A percentile compares a stretch with the other conserved stretches of the same genome.
Conservation (phyloP, 2,888 invertebrate species). For the Ormyrus pomaceus region DNA sequence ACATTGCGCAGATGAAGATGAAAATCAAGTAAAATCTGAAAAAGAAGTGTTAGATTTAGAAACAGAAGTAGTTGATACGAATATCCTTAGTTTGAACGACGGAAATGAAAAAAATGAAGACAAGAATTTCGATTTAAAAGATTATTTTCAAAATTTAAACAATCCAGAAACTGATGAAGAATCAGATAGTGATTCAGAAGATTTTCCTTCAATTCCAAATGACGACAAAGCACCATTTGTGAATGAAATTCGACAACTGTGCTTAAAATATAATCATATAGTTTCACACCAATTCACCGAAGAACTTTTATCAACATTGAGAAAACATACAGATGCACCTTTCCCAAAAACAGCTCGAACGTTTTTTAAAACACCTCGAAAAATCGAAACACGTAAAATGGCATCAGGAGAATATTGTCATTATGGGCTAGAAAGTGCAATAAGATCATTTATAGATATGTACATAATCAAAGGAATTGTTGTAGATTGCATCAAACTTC, state of each 20-base stretch:
- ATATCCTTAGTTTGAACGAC: too few species aligned
- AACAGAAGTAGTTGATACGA: too few species aligned
- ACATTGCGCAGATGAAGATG: not conserved
- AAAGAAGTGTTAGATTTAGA: not conserved
- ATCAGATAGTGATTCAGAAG: too few species aligned
- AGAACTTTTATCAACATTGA: not conserved
- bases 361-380: conserved; percentile 18
- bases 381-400: not conserved
- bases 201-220: too few species aligned
- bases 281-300: not conserved
- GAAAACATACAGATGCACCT: not conserved
- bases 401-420: conserved; percentile 2
- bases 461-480: not conserved
- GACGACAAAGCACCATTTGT: too few species aligned
- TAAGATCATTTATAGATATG: not conserved
- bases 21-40: not conserved
- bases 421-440: conserved; percentile 11
- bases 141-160: too few species aligned
- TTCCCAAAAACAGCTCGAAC: conserved; percentile 12
- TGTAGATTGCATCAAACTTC: not conserved
- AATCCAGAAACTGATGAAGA: too few species aligned
- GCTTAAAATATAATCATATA: not conserved
- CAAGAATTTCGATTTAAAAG: too few species aligned
- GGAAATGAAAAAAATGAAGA: too few species aligned
- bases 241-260: not conserved